Conservation (phyloP, 2,888 invertebrate genomes). For the Ichneumon xanthorius region DNA sequence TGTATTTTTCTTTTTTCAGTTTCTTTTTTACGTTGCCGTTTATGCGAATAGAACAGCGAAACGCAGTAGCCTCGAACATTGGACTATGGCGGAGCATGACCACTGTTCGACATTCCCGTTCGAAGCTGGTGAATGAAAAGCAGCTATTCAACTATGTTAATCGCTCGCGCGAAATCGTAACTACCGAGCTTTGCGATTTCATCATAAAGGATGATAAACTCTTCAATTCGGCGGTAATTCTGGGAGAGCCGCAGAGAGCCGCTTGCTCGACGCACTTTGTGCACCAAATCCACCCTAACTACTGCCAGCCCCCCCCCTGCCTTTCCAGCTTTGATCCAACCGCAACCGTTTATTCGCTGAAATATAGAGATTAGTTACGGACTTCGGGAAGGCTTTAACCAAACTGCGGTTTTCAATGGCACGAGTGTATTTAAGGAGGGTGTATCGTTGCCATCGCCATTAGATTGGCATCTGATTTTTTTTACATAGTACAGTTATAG, state of each 20-base stretch:
- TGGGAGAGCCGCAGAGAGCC: background rate
- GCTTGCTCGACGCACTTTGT: background rate
- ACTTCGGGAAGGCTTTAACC: background rate
- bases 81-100: too few relatives aligned
- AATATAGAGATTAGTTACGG: constrained; percentile 3
- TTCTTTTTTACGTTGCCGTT: too few relatives aligned
- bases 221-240: constrained; percentile 8
- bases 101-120: background rate
- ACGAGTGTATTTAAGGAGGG: too few relatives aligned
- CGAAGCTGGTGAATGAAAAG: background rate
- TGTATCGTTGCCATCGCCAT: too few relatives aligned
- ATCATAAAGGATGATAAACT: constrained; percentile 1
- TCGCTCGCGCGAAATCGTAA: background rate
- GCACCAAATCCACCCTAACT: background rate
- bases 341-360: background rate
- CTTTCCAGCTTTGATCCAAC: background rate
- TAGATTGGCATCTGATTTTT: too few relatives aligned
- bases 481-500: too few relatives aligned
- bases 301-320: background rate
- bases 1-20: too few relatives aligned
- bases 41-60: too few relatives aligned
- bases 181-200: background rate
- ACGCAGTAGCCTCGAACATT: too few relatives aligned
- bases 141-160: background rate
- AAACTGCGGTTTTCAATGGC: background rate